Conservation (phyloP, 2,113 vertebrate genomes). For the Alexandromys fortis region DNA sequence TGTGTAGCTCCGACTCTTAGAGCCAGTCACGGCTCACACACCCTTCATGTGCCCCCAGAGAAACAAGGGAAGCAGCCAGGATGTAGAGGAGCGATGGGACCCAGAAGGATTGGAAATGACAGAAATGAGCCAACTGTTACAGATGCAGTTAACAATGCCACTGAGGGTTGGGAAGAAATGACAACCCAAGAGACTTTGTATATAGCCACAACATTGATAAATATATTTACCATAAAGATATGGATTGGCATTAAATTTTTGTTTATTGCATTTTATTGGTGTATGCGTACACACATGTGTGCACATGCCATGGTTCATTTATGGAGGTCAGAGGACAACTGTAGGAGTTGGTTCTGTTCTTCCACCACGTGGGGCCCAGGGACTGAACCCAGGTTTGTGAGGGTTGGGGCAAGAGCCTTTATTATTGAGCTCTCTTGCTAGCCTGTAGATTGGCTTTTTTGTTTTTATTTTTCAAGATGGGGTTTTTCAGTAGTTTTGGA, state of each 20-base stretch:
- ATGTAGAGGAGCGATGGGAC: background rate
- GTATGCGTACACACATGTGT: background rate
- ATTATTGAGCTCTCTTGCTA: background rate
- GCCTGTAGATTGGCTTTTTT: slow-evolving; percentile 34
- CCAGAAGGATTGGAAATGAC: background rate
- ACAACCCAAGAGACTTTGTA: background rate
- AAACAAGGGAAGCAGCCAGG: slow-evolving; percentile 5
- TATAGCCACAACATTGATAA: background rate
- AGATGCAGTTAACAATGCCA: background rate
- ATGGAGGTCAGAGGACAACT: background rate
- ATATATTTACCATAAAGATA: slow-evolving; percentile 2
- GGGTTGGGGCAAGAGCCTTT: background rate
- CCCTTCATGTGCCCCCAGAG: slow-evolving; percentile 5
- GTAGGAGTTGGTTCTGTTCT: background rate
- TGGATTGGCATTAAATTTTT: background rate
- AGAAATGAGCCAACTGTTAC: slow-evolving; percentile 22
- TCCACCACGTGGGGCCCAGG: background rate
- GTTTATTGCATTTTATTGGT: background rate
- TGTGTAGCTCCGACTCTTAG: slow-evolving; percentile 45
- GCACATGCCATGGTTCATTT: background rate
- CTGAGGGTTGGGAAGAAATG: background rate
- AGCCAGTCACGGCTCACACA: slow-evolving; percentile 20
- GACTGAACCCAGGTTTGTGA: background rate
- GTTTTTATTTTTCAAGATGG: no score
- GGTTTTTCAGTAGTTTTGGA: no score